Base-by-base conservation (phyloP, 30 jellyfish, hydroid and myxozoan species). In the Mastigias papua region DNA sequence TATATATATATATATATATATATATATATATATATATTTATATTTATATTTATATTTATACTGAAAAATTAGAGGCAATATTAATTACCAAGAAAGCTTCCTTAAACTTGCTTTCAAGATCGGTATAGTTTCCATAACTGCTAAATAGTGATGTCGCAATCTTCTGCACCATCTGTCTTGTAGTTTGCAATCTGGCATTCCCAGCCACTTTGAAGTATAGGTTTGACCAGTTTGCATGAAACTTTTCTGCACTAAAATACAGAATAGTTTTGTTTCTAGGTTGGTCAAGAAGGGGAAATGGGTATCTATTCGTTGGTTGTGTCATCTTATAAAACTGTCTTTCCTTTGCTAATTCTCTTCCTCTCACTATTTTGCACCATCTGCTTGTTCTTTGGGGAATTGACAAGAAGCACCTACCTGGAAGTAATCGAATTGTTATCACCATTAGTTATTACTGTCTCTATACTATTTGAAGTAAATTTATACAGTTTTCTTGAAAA, bases 151-250 rank as follows among this genome's bases (percentile, higher is more conserved):
- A 46, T 34, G 21, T n/a, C n/a, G n/a, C n/a, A n/a, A n/a, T n/a
- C n/a, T n/a, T n/a, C n/a, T n/a, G n/a, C n/a, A n/a, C n/a, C n/a
- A n/a, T n/a, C n/a, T n/a, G n/a, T n/a, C n/a, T n/a, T 11, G 90
- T 66, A 9, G 57, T 34, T 20, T 73, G 86, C 9, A 48, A 35
- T 68, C 58, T 64, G 10, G 78, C 63, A 21, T 25, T 46, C 15
- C 84, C 48, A 78, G 70, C 34, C 8, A 78, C 90, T 22, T 54
- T 30, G 66, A 87, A 92, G 68, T 92, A 92, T 27, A 86, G 80
- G 31, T 64, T 79, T 78, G 81, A 86, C 98, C 98, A 92, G 25
- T 82, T 73, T 1, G 98, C 82, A 33, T 80, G 89, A 28, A 86
- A 51, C 22, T 76, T 51, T 51, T 86, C 98, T 15, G 76, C 62